These are phyloP conservation scores for Epizoanthus scotinus DNA, from an alignment of 92 coral and sea anemone genomes.

Conservation along the genomic window DNA sequence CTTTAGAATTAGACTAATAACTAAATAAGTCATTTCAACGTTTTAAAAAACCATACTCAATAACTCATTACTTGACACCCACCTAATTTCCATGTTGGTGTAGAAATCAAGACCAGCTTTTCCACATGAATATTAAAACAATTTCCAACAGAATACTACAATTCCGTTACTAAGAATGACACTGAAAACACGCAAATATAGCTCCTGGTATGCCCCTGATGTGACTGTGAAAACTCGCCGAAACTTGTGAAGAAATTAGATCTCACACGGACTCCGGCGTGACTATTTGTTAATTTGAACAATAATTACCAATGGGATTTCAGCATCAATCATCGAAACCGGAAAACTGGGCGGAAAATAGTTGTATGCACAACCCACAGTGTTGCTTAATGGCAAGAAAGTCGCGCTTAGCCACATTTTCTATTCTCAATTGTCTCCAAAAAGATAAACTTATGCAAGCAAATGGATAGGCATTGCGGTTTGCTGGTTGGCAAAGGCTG, in stretches of 20 bases:
- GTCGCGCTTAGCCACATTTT: background rate
- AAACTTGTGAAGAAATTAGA: slow-evolving; percentile 32
- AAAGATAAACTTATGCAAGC: background rate
- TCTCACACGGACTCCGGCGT: slow-evolving; percentile 35
- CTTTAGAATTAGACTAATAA: background rate
- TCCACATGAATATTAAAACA: slow-evolving; percentile 8
- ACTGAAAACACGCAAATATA: background rate
- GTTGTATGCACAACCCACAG: background rate
- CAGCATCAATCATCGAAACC: slow-evolving; percentile 39
- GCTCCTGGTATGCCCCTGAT: background rate
- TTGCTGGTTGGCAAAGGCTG: background rate
- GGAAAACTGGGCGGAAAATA: slow-evolving; percentile 29
- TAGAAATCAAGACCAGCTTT: background rate
- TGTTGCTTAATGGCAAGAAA: background rate
- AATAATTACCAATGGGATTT: slow-evolving; percentile 28
- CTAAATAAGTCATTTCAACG: background rate
- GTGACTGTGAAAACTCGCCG: slow-evolving; percentile 3
- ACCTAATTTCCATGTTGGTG: slow-evolving; percentile 14
- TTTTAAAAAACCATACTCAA: no score
- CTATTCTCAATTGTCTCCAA: background rate
- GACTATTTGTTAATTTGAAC: slow-evolving; percentile 31
- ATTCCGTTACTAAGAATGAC: background rate
- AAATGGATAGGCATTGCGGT: background rate
- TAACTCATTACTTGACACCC: background rate
- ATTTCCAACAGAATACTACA: background rate